These are phyloP conservation scores for Saturnia japonica DNA, from an alignment of 2,888 invertebrate genomes.

Conservation along the genomic window DNA sequence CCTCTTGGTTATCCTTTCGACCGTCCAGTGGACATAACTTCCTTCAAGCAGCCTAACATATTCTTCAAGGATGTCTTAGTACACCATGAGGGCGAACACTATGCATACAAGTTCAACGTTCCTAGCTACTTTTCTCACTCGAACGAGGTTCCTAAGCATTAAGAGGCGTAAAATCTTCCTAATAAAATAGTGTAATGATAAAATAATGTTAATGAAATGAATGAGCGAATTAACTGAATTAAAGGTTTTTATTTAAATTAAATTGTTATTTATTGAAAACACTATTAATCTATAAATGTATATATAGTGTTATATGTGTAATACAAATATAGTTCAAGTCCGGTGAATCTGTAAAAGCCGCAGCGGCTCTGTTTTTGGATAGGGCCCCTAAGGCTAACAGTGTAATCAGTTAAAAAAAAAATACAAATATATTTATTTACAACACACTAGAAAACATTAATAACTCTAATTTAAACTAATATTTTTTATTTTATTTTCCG, in stretches of 20 bases:
- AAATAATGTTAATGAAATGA: background rate
- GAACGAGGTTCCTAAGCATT: conserved; percentile 46
- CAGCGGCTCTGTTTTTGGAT: too few species aligned
- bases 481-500: too few species aligned
- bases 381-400: too few species aligned
- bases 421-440: too few species aligned
- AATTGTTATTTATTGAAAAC: background rate
- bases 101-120: conserved; percentile 51
- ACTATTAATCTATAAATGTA: too few species aligned
- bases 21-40: conserved; percentile 69
- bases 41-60: conserved; percentile 82
- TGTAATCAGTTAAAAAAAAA: too few species aligned
- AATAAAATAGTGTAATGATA: conserved; percentile 15
- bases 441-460: too few species aligned
- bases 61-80: conserved; percentile 82
- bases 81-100: conserved; percentile 71
- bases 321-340: too few species aligned
- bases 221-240: conserved; percentile 13
- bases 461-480: too few species aligned
- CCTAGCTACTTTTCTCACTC: conserved; percentile 42
- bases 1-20: conserved; percentile 83
- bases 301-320: too few species aligned
- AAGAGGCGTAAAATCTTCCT: conserved; percentile 38
- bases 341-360: too few species aligned
- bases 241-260: conserved; percentile 15